Evolutionary conservation across 2,113 vertebrate species (phyloP), one percentile per base, ranked within the genome.

Genomic region (Tautogolabrus adspersus): DNA sequence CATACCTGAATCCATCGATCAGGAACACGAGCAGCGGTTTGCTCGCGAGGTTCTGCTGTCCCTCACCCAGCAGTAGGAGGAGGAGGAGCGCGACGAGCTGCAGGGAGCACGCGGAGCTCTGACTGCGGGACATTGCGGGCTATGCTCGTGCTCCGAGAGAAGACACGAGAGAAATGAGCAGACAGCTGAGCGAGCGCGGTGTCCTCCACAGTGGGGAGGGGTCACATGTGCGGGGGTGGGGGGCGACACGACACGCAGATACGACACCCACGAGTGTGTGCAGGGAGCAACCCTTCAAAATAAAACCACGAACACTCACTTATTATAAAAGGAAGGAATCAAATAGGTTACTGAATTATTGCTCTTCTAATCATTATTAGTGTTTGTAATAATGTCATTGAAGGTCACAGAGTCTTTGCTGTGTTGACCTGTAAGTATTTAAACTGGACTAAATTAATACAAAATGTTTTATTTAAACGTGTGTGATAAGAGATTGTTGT

Each of bases 1-100:
- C 98, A 8, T 94, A 94, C 21, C 98, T 96, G 87, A 99, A 96
- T 0, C 98, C 98, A 2, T 99, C 98, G 60, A 99, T 94, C 4
- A 99, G 94, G 54, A 99, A 95, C 6, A 96, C 87, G 47, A 99
- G 89, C 21, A 99, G 90, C 80, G 96, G 97, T 42, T 73, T 91
- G 22, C 4, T 83, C 0, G 82, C 88, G 0, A 84, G 51, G 40
- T 89, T 75, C 10, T 1, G 63, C 3, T 4, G 75, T 0, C 8
- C 68, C 22, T 19, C 23, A 1, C 1, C 0, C 21, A 83, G 61
- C 11, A 85, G 57, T 3, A 81, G 23, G 55, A 79, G 23, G 9
- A 19, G 18, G 34, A 38, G 16, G 18, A 3, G 18, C 15, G 6
- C 15, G 1, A 59, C 2, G 26, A 52, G 34, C 1, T 7, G 37